Evolutionary conservation across 1,140 invertebrate species (phyloP).

Genomic region (Drosophila rhopaloa): DNA sequence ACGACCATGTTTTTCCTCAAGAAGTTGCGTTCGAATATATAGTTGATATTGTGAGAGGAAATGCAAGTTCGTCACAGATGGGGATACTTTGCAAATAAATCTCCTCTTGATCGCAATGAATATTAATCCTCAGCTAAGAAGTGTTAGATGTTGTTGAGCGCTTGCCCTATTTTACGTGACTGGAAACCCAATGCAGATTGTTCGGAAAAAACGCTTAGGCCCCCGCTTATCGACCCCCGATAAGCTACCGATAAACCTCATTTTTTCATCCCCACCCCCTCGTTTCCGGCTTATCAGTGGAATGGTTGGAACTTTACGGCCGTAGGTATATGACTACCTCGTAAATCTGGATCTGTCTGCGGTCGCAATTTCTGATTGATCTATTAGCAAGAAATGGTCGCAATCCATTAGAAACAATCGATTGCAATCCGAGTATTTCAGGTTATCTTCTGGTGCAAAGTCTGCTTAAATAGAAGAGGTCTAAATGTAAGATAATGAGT

Average conservation of each 20-base stretch:
- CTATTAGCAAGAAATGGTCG: slow-evolving; percentile 14
- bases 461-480: not conserved
- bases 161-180: slow-evolving; percentile 26
- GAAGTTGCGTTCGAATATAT: too few species aligned
- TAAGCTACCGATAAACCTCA: slow-evolving; percentile 36
- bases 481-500: too few species aligned
- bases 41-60: too few species aligned
- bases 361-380: slow-evolving; percentile 36
- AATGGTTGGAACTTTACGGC: slow-evolving; percentile 8
- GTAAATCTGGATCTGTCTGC: slow-evolving; percentile 58
- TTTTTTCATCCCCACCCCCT: slow-evolving; percentile 6
- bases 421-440: slow-evolving; percentile 1
- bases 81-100: too few species aligned
- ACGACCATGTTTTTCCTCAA: slow-evolving; percentile 37
- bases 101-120: too few species aligned
- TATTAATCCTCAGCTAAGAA: too few species aligned
- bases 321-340: slow-evolving; percentile 30
- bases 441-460: slow-evolving; percentile 31
- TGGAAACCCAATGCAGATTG: slow-evolving; percentile 13
- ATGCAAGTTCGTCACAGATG: too few species aligned
- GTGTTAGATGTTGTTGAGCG: slow-evolving; percentile 1
- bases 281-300: slow-evolving; percentile 13
- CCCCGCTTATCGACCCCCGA: slow-evolving; percentile 18
- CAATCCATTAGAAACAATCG: slow-evolving; percentile 9
- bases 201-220: not conserved